Conservation (phyloP, 2,888 invertebrate species). For the Proisotoma minuta region DNA sequence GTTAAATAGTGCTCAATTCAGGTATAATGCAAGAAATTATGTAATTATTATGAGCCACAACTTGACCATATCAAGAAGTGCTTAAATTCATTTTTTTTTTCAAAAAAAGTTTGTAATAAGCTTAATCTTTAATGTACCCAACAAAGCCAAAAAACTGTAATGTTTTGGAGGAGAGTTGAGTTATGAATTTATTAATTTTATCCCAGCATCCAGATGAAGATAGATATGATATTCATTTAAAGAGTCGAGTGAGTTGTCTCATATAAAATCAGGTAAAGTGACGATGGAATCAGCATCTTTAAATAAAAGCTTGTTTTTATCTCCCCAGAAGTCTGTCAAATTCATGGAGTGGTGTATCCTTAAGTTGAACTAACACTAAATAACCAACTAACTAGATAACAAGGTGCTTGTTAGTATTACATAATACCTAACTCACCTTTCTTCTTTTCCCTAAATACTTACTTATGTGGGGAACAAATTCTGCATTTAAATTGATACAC, state of each 20-base stretch:
- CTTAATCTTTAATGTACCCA: too few species aligned
- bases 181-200: conserved; percentile 12
- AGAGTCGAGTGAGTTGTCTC: background rate
- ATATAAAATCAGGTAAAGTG: conserved; percentile 26
- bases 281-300: conserved; percentile 27
- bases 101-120: too few species aligned
- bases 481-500: background rate
- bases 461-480: background rate
- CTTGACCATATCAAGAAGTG: too few species aligned
- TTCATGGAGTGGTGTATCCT: conserved; percentile 2
- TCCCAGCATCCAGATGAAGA: background rate
- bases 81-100: too few species aligned
- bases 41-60: too few species aligned
- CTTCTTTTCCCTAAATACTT: background rate
- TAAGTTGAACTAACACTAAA: conserved; percentile 3
- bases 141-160: too few species aligned
- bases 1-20: background rate
- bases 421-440: background rate
- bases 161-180: background rate
- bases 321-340: conserved; percentile 7
- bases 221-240: background rate
- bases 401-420: conserved; percentile 13
- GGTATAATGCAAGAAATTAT: background rate
- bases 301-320: conserved; percentile 15
- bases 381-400: conserved; percentile 7